Percentiles rank a stretch among this genome's conserved stretches.
Conservation (phyloP, 2,888 invertebrate genomes). For the Lepidocyrtoides sp. region DNA sequence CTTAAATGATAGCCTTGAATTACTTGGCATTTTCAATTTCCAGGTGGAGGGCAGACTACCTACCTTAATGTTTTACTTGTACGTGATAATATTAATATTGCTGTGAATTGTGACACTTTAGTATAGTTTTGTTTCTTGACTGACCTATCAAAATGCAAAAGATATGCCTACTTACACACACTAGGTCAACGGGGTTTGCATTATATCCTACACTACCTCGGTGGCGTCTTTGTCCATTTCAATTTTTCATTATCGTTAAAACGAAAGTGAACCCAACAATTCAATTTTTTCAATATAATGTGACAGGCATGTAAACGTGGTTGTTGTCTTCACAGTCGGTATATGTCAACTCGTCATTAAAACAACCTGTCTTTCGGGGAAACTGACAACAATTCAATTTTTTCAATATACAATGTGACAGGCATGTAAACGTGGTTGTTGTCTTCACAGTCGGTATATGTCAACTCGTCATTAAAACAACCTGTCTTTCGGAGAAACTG, state of each 20-base stretch:
- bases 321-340: too few relatives aligned
- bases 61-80: background rate
- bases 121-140: background rate
- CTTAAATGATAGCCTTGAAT: slow-evolving; percentile 21
- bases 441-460: too few relatives aligned
- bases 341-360: background rate
- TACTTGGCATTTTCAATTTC: background rate
- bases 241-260: background rate
- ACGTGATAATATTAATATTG: background rate
- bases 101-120: background rate
- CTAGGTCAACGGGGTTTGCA: background rate
- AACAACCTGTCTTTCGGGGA: slow-evolving; percentile 10
- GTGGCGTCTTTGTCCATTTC: background rate
- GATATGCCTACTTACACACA: background rate
- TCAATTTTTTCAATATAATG: too few relatives aligned
- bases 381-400: too few relatives aligned
- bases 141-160: slow-evolving; percentile 32
- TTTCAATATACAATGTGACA: too few relatives aligned
- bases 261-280: background rate
- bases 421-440: too few relatives aligned
- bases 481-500: slow-evolving; percentile 13
- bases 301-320: too few relatives aligned
- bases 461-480: background rate
- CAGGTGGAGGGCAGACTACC: slow-evolving; percentile 4
- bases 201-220: background rate